These are phyloP conservation scores for Origma solitaria DNA, from an alignment of 2,113 vertebrate genomes.

Conservation along the genomic window DNA sequence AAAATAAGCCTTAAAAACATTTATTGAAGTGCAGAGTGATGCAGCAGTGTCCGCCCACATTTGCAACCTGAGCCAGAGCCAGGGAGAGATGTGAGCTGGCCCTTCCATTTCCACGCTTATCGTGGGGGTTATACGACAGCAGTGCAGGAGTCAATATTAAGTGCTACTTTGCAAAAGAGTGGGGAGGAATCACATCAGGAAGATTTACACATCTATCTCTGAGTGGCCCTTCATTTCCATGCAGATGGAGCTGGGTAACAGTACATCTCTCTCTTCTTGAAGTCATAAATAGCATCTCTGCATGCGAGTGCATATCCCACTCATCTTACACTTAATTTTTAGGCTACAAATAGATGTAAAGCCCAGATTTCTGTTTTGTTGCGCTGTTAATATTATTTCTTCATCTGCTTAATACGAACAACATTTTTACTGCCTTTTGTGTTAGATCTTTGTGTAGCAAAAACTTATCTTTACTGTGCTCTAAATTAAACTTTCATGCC, in stretches of 20 bases:
- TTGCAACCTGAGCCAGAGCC: background rate
- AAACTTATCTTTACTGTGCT: background rate
- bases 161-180: background rate
- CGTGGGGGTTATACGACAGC: background rate
- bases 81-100: background rate
- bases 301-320: background rate
- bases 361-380: background rate
- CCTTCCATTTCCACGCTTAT: background rate
- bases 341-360: background rate
- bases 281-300: background rate
- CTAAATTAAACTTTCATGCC: background rate
- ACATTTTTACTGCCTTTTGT: background rate
- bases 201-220: background rate
- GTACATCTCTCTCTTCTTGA: background rate
- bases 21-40: background rate
- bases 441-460: background rate
- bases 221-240: background rate
- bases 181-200: background rate
- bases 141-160: background rate
- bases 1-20: constrained; percentile 6
- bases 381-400: background rate
- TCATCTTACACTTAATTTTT: background rate
- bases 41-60: background rate
- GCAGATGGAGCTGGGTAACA: background rate
- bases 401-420: background rate